Conservation (phyloP, 2,888 invertebrate genomes). For the Atethmia centrago region DNA sequence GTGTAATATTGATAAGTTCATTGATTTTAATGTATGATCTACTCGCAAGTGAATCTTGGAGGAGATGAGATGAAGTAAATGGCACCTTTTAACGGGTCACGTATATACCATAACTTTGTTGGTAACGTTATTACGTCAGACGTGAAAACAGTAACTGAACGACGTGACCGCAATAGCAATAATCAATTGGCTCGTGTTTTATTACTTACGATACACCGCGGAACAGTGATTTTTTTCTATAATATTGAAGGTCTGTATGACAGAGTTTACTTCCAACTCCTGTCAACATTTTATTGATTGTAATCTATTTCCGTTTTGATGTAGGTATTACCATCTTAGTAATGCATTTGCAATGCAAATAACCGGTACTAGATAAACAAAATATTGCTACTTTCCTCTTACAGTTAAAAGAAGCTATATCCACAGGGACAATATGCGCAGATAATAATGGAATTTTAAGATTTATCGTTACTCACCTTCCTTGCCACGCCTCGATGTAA, state of each 20-base stretch:
- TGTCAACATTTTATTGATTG: background rate
- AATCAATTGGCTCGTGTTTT: constrained; percentile 88
- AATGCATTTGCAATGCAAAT: background rate
- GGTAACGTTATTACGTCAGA: constrained; percentile 89
- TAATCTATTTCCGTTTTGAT: constrained; percentile 7
- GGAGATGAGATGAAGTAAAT: constrained; percentile 71
- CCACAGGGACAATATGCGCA: constrained; percentile 1
- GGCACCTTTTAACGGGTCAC: constrained; percentile 82
- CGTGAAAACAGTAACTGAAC: constrained; percentile 90
- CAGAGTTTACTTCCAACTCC: background rate
- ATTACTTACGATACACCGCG: constrained; percentile 77
- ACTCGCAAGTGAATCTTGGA: constrained; percentile 50
- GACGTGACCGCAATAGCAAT: constrained; percentile 89
- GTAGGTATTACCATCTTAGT: background rate
- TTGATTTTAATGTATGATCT: constrained; percentile 53
- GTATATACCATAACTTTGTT: constrained; percentile 88
- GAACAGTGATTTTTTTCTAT: constrained; percentile 74
- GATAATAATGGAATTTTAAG: constrained; percentile 51
- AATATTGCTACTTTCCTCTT: background rate
- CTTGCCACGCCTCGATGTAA: constrained; percentile 76
- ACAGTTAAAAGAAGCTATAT: constrained; percentile 10
- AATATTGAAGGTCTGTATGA: constrained; percentile 25
- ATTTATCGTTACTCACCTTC: constrained; percentile 73
- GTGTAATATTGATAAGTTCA: constrained; percentile 23
- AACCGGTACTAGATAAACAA: background rate